phyloP scores from a whole-genome alignment of 2,888 invertebrate genomes.

The Xylocampa areola region DNA sequence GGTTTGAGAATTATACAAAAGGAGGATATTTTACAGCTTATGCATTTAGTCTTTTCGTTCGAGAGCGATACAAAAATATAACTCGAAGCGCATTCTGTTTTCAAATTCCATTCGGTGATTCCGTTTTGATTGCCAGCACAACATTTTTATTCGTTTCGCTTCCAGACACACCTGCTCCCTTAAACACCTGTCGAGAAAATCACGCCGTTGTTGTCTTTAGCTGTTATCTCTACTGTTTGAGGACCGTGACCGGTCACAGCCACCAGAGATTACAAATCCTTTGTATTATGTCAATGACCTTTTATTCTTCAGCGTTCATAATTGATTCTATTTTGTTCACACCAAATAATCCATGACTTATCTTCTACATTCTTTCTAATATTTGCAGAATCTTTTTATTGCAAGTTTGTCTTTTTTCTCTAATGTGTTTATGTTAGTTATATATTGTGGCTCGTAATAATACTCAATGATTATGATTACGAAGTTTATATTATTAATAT shows the following conservation, averaged over 20 bases:
- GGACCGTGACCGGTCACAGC: constrained; percentile 54
- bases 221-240: constrained; percentile 12
- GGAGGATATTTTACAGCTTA: constrained; percentile 6
- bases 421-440: constrained; percentile 5
- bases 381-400: constrained; percentile 27
- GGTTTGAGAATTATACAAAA: too few species aligned
- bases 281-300: constrained; percentile 54
- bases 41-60: constrained; percentile 16
- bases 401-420: constrained; percentile 9
- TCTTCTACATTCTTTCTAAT: constrained; percentile 19
- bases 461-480: constrained; percentile 17
- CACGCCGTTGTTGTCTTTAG: constrained; percentile 42
- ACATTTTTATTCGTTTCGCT: constrained; percentile 50
- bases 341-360: constrained; percentile 26
- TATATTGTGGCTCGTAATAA: constrained; percentile 10
- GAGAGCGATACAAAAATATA: constrained; percentile 10
- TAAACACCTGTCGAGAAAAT: constrained; percentile 48
- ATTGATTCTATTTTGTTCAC: constrained; percentile 42
- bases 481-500: constrained; percentile 23
- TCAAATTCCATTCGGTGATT: constrained; percentile 29
- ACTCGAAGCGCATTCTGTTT: constrained; percentile 28
- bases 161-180: constrained; percentile 48
- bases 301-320: constrained; percentile 35
- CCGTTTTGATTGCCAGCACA: constrained; percentile 36
- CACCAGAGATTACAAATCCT: constrained; percentile 44